Evolutionary conservation across 2,797 vertebrate genomes (phyloP), one percentile per base, ranked within the genome.

Genomic region (Xenopus petersii): DNA sequence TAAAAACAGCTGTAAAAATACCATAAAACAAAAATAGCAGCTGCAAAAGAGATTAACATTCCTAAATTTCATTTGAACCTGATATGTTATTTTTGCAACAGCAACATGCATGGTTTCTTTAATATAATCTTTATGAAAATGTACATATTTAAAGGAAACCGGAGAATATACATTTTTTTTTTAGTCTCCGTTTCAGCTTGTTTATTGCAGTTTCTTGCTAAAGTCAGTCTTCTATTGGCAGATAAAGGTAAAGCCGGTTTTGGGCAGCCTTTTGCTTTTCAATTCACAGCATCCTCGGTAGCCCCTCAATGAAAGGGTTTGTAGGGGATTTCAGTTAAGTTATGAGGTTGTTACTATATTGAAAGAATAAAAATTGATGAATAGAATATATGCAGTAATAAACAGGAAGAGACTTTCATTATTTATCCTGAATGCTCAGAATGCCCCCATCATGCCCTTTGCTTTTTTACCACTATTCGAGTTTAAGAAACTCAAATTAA

Each of bases 11-110:
- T 93, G 91, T 91, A 90, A 93, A 92, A 92, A 92, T 92, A 92
- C 89, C 90, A 92, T 93, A 92, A 93, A 93, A 89, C 87, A 92
- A 91, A 93, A 93, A 92, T 91, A 90, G 89, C 91, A 93, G 91
- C 91, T 93, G 91, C 89, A 93, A 92, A 92, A 93, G 86, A 93
- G 91, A 93, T 93, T 93, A 93, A 93, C 91, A 93, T 93, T 93
- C 91, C 91, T 90, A 91, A 89, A 93, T 93, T 92, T 92, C 88
- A 93, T 92, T 92, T 93, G 89, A 93, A 93, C 86, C 83, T 89
- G 91, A 92, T 91, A 92, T 85, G 88, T 87, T 92, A 89, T 93
- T 93, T 92, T 90, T 91, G 85, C 84, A 89, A 88, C 86, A 89
- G 85, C 83, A 91, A 88, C 82, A 82, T 87, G 88, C 75, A 82